Evolutionary conservation across 2,113 vertebrate species (phyloP), one percentile per base, ranked within the genome.

Genomic region (Sarotherodon lohbergeri): DNA sequence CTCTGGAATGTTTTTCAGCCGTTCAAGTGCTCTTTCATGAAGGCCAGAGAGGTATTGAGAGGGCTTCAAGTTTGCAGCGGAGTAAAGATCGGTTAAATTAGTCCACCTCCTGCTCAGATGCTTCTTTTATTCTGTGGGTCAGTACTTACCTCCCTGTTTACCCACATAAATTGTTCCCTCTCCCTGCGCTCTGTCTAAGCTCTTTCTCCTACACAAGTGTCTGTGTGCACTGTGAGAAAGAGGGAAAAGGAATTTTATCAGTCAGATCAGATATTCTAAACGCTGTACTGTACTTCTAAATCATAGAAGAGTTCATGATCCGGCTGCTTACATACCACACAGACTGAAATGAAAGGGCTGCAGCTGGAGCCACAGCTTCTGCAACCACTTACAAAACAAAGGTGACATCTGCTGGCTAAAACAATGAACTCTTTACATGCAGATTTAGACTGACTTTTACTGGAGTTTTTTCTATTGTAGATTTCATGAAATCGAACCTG

Each of bases 1-100:
- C 89, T 90, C 86, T 86, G 95, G 96, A 97, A 96, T 96, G 96
- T 93, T 95, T 91, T 94, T 94, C 93, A 95, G 81, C 87, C 81
- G 87, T 89, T 96, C 81, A 91, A 96, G 95, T 93, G 94, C 91
- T 94, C 93, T 95, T 96, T 95, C 89, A 83, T 9, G 56, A 91
- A 93, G 92, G 91, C 89, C 87, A 56, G 87, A 91, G 88, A 87
- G 91, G 91, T 83, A 86, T 85, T 92, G 91, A 95, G 94, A 90
- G 92, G 87, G 86, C 83, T 94, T 88, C 59, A 86, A 79, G 92
- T 84, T 86, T 90, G 82, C 92, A 88, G 81, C 4, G 22, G 56
- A 90, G 91, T 93, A 93, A 95, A 95, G 92, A 93, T 93, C 46
- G 80, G 79, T 95, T 94, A 92, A 94, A 96, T 94, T 93, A 95